Evolutionary conservation across 2,797 vertebrate species (phyloP), one percentile per base, ranked within the genome.

Genomic region (Dendrocincla tyrannina): DNA sequence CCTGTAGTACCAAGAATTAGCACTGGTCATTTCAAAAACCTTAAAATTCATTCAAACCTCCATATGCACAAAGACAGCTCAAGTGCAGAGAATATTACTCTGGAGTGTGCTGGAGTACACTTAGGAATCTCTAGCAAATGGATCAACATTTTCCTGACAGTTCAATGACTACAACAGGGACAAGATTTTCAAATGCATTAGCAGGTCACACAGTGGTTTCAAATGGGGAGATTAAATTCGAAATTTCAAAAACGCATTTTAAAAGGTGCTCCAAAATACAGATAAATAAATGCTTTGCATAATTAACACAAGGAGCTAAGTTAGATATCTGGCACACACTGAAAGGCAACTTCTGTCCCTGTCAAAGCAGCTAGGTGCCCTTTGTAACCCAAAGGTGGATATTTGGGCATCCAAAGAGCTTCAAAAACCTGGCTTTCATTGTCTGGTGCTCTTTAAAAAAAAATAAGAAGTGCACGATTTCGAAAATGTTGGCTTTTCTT

Each of bases 271-370:
- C 19, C 24, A 73, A 92, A 72, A 52, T 8, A 25, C 11, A 75
- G 24, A 44, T 33, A 62, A 73, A 44, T n/a, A 62, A 76, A 78
- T 1, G 0, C 24, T 69, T 67, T 44, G 10, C 0, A 0, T 47
- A 67, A 87, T 52, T 77, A 73, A 85, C 4, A 62, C 30, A 79
- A 85, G 22, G 12, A 89, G 27, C 2, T 20, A 32, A 46, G 7
- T 39, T 52, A 60, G 27, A 41, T 59, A 32, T 18, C n/a, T 70
- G 35, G 17, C 7, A 56, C 7, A 74, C 86, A 63, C 10, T 35
- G 55, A 69, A 95, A 76, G 32, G 4, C 22, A 79, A 11, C 20
- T 55, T 23, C 37, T 19, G 5, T 27, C 58, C 12, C 9, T 76
- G 76, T 20, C 23, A 42, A 79, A 91, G 50, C 4, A 87, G 5